A percentile compares a stretch with the other conserved stretches of the same genome.
Conservation (phyloP, 2,888 invertebrate genomes). For the Drosophila prostipennis region DNA sequence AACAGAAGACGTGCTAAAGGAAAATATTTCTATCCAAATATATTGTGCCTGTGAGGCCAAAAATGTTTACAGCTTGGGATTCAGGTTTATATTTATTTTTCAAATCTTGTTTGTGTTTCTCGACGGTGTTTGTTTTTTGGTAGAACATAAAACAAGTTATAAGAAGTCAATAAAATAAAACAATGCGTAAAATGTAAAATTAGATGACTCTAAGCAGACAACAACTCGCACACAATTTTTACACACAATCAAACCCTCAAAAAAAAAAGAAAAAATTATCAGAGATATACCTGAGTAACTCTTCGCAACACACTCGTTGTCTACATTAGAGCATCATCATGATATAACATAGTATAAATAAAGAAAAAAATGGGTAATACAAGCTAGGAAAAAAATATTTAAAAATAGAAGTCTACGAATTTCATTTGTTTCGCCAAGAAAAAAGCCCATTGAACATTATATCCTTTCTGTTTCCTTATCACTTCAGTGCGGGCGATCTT, state of each 20-base stretch:
- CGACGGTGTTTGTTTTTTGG: conserved; percentile 23
- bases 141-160: conserved; percentile 48
- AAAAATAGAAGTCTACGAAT: conserved; percentile 41
- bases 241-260: conserved; percentile 14
- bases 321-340: conserved; percentile 22
- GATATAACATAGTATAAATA: conserved; percentile 43
- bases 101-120: conserved; percentile 13
- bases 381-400: conserved; percentile 29
- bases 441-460: conserved; percentile 33
- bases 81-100: conserved; percentile 50
- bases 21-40: conserved; percentile 5
- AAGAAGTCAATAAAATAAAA: conserved; percentile 36
- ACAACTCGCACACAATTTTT: conserved; percentile 24
- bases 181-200: conserved; percentile 27
- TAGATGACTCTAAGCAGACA: conserved; percentile 37
- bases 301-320: conserved; percentile 30
- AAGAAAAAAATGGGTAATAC: conserved; percentile 27
- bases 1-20: conserved; percentile 29
- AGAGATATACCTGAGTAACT: conserved; percentile 43
- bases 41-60: conserved; percentile 13
- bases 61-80: conserved; percentile 50
- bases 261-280: conserved; percentile 18
- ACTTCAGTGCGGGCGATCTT: conserved; percentile 26
- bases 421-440: conserved; percentile 44
- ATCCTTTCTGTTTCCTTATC: conserved; percentile 30